These are phyloP conservation scores for Philaethria dido DNA, from an alignment of 2,888 invertebrate genomes.

Conservation along the genomic window DNA sequence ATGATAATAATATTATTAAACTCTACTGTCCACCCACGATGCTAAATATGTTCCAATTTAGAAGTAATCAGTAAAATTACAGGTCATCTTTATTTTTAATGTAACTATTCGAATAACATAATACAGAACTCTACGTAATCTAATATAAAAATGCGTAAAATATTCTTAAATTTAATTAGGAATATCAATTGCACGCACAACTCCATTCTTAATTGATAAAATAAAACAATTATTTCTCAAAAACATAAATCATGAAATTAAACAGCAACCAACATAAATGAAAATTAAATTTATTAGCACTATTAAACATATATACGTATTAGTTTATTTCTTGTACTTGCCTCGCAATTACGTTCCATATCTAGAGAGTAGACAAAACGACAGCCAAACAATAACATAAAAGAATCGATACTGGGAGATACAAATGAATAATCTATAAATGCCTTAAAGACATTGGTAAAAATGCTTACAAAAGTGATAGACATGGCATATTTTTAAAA, in stretches of 20 bases:
- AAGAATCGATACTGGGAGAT: slow-evolving; percentile 75
- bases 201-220: too few relatives aligned
- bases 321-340: slow-evolving; percentile 36
- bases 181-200: too few relatives aligned
- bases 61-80: too few relatives aligned
- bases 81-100: too few relatives aligned
- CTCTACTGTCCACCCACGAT: too few relatives aligned
- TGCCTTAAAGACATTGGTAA: slow-evolving; percentile 75
- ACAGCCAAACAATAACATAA: slow-evolving; percentile 77
- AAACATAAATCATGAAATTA: not conserved
- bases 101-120: too few relatives aligned
- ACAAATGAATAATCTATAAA: slow-evolving; percentile 83
- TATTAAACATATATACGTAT: slow-evolving; percentile 20
- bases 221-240: too few relatives aligned
- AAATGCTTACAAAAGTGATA: slow-evolving; percentile 50
- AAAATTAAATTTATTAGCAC: not conserved
- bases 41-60: too few relatives aligned
- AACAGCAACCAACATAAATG: not conserved
- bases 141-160: too few relatives aligned
- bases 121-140: too few relatives aligned
- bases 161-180: too few relatives aligned
- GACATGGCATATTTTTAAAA: slow-evolving; percentile 44
- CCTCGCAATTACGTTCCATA: slow-evolving; percentile 71
- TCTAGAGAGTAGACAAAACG: slow-evolving; percentile 64
- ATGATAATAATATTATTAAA: too few relatives aligned